A percentile compares a stretch with the other conserved stretches of the same genome.
phyloP scores from a whole-genome alignment of 1,140 invertebrate species.

The Bombus balteatus region DNA sequence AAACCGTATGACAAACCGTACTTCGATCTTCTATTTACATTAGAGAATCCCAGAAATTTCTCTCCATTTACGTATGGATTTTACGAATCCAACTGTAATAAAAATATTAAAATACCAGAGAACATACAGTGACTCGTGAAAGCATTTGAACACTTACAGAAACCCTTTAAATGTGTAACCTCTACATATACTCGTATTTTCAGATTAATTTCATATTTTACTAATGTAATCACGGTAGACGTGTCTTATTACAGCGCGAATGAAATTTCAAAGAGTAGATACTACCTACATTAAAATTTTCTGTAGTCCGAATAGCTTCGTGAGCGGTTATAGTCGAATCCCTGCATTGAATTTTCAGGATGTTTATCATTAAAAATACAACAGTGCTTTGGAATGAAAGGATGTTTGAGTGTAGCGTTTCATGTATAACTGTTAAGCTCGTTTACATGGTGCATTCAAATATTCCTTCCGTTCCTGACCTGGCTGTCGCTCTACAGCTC shows the following conservation, averaged over 20 bases:
- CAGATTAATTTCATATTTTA: not conserved
- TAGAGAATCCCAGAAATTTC: not conserved
- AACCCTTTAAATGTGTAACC: not conserved
- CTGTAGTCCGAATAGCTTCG: not conserved
- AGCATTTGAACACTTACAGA: too few relatives aligned
- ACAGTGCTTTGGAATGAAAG: not conserved
- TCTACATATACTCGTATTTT: not conserved
- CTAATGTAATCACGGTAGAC: not conserved
- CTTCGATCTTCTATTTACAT: not conserved
- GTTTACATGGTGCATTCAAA: conserved; percentile 12
- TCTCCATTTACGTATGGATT: not conserved
- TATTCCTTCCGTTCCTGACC: conserved; percentile 20
- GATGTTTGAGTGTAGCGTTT: not conserved
- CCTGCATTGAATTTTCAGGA: not conserved
- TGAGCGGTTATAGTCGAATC: not conserved
- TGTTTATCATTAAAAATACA: not conserved
- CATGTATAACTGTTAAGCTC: not conserved
- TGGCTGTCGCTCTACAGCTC: not conserved
- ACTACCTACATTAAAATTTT: not conserved
- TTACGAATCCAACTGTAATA: not conserved
- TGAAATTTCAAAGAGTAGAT: not conserved
- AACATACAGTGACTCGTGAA: too few relatives aligned
- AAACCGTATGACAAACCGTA: not conserved
- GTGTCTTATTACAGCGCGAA: not conserved
- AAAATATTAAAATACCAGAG: not conserved